Base-by-base conservation (phyloP, 1,140 invertebrate genomes). In the Pinna nobilis region DNA sequence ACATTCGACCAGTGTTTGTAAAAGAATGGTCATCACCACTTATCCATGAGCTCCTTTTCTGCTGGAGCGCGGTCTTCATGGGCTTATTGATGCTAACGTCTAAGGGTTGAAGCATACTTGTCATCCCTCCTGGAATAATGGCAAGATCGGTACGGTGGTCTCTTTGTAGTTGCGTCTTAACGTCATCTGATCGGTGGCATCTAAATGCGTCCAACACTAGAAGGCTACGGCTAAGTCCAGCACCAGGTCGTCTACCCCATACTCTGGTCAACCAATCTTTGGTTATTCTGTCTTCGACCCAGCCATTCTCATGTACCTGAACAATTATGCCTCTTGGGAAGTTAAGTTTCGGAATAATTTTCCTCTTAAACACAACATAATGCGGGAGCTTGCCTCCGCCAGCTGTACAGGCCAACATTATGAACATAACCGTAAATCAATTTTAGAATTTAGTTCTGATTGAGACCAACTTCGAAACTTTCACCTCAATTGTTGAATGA, bases 361-460 rank as follows among this genome's bases (percentile, higher is more conserved):
- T 82, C n/a, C 78, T 39, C 57, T 83, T 86, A 33, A 88, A 87
- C 23, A 88, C 81, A 9, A 88, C 63, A 68, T 79, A 84, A 0
- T 78, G 80, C 68, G 76, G 81, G 13, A 86, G 60, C 64, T 84
- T 85, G 25, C 67, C 77, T 20, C 82, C 78, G 49, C 78, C 77
- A 7, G 73, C 81, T 20, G 71, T 70, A 25, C 70, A 77, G 0
- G 77, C 68, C 13, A 85, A 49, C 61, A 85, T 80, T 13, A 83
- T 72, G 1, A n/a, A n/a, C n/a, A n/a, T n/a, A 5, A 84, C 76
- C 6, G 85, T 86, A 51, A 84, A 82, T 39, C 78, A 63, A 35
- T 70, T 69, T 65, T 84, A n/a, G n/a, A n/a, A n/a, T n/a, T n/a
- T n/a, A n/a, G n/a, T n/a, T n/a, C n/a, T n/a, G n/a, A n/a, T n/a